phyloP scores from a whole-genome alignment of 2,888 invertebrate genomes.

The Apotomis capreana region DNA sequence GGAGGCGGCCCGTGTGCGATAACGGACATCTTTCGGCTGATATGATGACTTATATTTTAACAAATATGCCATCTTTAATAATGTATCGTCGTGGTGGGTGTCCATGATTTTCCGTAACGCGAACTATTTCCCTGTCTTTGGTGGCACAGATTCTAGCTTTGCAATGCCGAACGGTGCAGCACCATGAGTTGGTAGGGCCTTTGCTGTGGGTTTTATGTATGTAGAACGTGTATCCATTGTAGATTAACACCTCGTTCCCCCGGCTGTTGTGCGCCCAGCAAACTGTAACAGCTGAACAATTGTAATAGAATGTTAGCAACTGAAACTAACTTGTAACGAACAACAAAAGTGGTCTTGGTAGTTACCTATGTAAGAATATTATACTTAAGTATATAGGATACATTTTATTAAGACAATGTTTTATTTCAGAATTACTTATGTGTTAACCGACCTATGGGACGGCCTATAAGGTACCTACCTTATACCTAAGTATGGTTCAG shows the following conservation, averaged over 20 bases:
- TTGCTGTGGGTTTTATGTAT: not conserved
- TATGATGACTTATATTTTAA: not conserved
- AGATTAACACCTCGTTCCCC: constrained; percentile 7
- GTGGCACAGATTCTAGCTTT: constrained; percentile 7
- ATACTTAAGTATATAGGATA: too few species aligned
- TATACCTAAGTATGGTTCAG: too few species aligned
- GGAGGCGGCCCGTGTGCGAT: too few species aligned
- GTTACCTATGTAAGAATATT: too few species aligned
- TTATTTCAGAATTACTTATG: too few species aligned
- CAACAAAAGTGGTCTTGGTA: too few species aligned
- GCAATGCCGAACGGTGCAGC: not conserved
- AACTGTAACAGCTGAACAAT: constrained; percentile 2
- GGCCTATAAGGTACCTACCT: too few species aligned
- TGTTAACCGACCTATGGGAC: too few species aligned
- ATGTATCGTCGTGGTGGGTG: not conserved
- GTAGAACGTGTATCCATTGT: constrained; percentile 10
- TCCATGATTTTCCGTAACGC: not conserved
- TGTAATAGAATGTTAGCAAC: too few species aligned
- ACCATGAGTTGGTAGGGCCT: not conserved
- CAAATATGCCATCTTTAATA: not conserved
- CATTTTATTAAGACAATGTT: too few species aligned
- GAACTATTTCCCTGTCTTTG: not conserved
- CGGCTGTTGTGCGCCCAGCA: constrained; percentile 12
- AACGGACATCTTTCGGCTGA: too few species aligned
- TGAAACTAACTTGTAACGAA: too few species aligned